Percentiles rank a stretch among this genome's conserved stretches.
Evolutionary conservation across 1,140 invertebrate species (phyloP).

Genomic region (Pseudobourletiella spinata): DNA sequence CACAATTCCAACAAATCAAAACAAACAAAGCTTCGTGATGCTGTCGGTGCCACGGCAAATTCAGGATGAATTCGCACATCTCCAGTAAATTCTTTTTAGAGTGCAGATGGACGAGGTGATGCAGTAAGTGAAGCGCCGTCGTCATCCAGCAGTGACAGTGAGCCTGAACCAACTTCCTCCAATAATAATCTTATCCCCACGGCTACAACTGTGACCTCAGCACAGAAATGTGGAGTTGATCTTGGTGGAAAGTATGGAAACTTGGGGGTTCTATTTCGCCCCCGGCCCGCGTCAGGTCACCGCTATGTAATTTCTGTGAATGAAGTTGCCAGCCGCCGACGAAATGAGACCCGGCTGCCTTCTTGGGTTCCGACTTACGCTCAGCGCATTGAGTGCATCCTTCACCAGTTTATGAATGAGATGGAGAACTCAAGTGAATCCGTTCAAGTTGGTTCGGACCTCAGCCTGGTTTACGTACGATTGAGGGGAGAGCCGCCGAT

Average conservation of each 20-base stretch:
- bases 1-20: too few species aligned
- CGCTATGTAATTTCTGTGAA: neutral
- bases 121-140: neutral
- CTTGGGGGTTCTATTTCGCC: neutral
- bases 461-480: neutral
- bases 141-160: neutral
- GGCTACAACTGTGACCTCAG: too few species aligned
- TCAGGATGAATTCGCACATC: neutral
- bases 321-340: neutral
- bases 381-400: constrained; percentile 5
- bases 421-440: neutral
- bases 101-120: neutral
- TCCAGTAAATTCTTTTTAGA: neutral
- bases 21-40: too few species aligned
- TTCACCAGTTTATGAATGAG: neutral
- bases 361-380: constrained; percentile 13
- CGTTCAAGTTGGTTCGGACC: neutral
- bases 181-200: neutral
- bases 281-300: constrained; percentile 4
- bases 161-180: neutral
- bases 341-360: neutral
- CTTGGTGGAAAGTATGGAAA: neutral
- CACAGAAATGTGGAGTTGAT: neutral
- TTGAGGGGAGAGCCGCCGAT: neutral
- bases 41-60: too few species aligned